Conservation (phyloP, 2,113 vertebrate genomes). For the Scopus umbretta region DNA sequence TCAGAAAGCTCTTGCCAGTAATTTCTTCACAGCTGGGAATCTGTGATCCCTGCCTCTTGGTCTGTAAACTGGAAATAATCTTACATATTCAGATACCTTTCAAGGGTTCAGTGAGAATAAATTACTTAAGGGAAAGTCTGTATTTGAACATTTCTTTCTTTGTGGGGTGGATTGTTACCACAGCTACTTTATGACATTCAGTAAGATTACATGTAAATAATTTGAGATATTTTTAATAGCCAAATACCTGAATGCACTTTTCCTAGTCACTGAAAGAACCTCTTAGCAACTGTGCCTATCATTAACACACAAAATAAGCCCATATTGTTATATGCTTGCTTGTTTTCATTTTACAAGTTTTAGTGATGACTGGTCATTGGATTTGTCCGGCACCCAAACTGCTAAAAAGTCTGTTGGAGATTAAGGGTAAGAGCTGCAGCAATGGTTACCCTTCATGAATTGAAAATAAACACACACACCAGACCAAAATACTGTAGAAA, state of each 20-base stretch:
- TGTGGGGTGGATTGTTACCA: background rate
- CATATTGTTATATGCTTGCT: background rate
- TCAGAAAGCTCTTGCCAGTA: background rate
- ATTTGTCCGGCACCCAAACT: background rate
- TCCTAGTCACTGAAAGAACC: background rate
- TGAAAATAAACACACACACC: background rate
- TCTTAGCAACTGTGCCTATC: background rate
- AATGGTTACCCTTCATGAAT: background rate
- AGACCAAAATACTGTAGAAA: background rate
- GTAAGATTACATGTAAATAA: background rate
- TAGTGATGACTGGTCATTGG: background rate
- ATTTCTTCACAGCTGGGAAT: background rate
- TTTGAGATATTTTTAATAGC: background rate
- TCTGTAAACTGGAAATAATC: background rate
- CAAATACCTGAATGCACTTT: background rate
- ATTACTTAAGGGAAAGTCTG: background rate
- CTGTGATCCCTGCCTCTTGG: background rate
- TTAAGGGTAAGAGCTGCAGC: background rate
- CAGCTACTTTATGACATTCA: background rate
- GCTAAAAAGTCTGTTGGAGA: background rate
- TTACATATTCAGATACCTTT: background rate
- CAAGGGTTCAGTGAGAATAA: background rate
- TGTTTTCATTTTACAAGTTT: background rate
- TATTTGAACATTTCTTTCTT: background rate
- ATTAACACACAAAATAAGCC: background rate